Evolutionary conservation across 1,140 invertebrate species (phyloP), one percentile per base, ranked within the genome.

Genomic region (Harpegnathos saltator): DNA sequence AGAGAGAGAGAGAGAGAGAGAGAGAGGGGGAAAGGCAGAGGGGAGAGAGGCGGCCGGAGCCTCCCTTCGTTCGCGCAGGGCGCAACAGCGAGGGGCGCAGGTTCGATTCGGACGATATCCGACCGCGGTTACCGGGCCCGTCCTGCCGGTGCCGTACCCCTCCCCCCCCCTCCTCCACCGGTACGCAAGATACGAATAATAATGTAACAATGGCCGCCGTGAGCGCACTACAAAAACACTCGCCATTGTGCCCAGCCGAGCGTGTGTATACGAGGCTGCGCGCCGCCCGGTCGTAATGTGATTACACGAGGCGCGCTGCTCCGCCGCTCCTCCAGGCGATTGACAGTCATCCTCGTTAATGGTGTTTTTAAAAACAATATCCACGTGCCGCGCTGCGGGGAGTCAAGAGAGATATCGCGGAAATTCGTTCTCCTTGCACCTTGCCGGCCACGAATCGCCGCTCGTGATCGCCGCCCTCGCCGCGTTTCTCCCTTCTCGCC

Each of bases 361-460:
- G 93, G 93, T 94, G 94, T 94, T 94, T 94, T 94, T 91, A 93
- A 92, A 94, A 93, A 94, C 91, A 94, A 94, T 94, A 93, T 94
- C 90, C 90, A 91, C 91, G 91, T 92, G 91, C 89, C 91, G 87
- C 68, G 56, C 48, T 44, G 52, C 66, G 68, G 83, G 68, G 69
- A 83, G 72, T 84, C 69, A 84, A 78, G 82, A 82, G 86, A 78
- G 73, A 82, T 87, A 54, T 59, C 56, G 85, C 65, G 19, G 58
- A 82, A 80, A 87, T 71, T 87, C 86, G 86, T 66, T 82, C 86
- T 9, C 54, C 17, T 54, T 19, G 7, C 29, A 71, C 38, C 75
- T 56, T 58, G 19, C 63, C 63, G 29, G 44, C 9, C 38, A 63
- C 69, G 54, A 22, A 52, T 33, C 65, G 15, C 52, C 19, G 24